Evolutionary conservation across 2,797 vertebrate genomes (phyloP).

Genomic region (Melanotaenia boesemani): DNA sequence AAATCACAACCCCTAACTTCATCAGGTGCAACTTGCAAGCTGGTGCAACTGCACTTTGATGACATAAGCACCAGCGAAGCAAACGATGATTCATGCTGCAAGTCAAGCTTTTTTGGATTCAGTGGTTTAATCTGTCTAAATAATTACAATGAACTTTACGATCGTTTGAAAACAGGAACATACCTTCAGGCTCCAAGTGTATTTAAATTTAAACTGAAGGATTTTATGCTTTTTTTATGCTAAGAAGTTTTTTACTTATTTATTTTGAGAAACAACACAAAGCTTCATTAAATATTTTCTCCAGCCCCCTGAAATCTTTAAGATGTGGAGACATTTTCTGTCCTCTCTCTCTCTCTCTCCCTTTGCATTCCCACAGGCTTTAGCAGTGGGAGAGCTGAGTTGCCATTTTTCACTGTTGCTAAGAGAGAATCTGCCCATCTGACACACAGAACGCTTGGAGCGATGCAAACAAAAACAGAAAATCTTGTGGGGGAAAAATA

Average conservation of each 20-base stretch:
- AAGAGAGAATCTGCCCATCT: slow-evolving; percentile 63
- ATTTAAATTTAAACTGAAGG: slow-evolving; percentile 32
- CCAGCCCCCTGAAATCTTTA: slow-evolving; percentile 49
- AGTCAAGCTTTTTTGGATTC: slow-evolving; percentile 19
- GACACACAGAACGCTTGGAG: slow-evolving; percentile 53
- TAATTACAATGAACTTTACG: slow-evolving; percentile 26
- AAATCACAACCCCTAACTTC: slow-evolving; percentile 46
- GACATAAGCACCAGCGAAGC: slow-evolving; percentile 14
- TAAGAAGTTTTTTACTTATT: slow-evolving; percentile 11
- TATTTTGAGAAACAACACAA: slow-evolving; percentile 43
- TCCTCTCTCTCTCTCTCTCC: slow-evolving; percentile 13
- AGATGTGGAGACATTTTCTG: slow-evolving; percentile 48
- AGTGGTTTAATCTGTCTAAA: slow-evolving; percentile 38
- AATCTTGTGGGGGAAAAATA: slow-evolving; percentile 7
- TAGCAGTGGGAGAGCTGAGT: slow-evolving; percentile 51
- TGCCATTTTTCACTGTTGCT: slow-evolving; percentile 58
- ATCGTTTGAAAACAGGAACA: slow-evolving; percentile 30
- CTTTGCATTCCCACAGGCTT: slow-evolving; percentile 42
- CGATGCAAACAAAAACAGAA: slow-evolving; percentile 60
- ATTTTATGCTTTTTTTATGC: slow-evolving; percentile 32
- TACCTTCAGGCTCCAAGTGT: slow-evolving; percentile 16
- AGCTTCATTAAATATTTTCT: slow-evolving; percentile 54
- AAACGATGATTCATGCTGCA: slow-evolving; percentile 15
- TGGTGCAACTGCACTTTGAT: slow-evolving; percentile 23
- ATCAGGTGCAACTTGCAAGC: slow-evolving; percentile 25